Percentiles rank a stretch among this genome's conserved stretches.
Conservation (phyloP, 2,888 invertebrate genomes). For the Nephrocerus scutellatus region DNA sequence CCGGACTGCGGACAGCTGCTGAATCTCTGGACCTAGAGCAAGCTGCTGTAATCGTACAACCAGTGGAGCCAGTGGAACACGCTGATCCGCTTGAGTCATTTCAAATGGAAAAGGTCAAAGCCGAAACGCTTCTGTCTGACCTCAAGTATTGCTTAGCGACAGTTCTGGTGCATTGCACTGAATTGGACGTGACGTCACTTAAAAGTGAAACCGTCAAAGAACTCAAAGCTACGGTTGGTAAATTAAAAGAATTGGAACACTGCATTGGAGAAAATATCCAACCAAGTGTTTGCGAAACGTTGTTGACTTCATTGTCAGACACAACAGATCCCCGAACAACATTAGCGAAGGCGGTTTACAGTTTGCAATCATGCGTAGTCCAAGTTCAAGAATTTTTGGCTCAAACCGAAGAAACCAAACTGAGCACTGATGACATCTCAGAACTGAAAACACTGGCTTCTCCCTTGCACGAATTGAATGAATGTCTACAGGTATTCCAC, state of each 20-base stretch:
- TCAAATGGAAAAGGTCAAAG: constrained; percentile 21
- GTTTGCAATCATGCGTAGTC: constrained; percentile 36
- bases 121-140: constrained; percentile 31
- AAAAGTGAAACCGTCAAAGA: constrained; percentile 26
- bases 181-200: constrained; percentile 30
- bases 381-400: constrained; percentile 36
- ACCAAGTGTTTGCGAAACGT: constrained; percentile 38
- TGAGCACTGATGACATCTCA: constrained; percentile 27
- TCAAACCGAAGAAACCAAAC: constrained; percentile 26
- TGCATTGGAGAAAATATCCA: constrained; percentile 45
- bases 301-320: constrained; percentile 36
- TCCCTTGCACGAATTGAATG: constrained; percentile 36
- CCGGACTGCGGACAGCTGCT: constrained; percentile 54
- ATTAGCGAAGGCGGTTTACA: constrained; percentile 38
- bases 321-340: constrained; percentile 35
- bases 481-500: constrained; percentile 29
- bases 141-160: constrained; percentile 36
- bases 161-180: constrained; percentile 35
- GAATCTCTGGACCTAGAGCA: constrained; percentile 40
- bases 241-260: constrained; percentile 44
- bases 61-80: constrained; percentile 17
- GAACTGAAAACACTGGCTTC: constrained; percentile 31
- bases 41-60: background rate
- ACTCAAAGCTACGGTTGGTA: constrained; percentile 36
- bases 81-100: constrained; percentile 12